Evolutionary conservation across 2,888 invertebrate genomes (phyloP), one percentile per base, ranked within the genome.

Genomic region (Tinea pellionella): DNA sequence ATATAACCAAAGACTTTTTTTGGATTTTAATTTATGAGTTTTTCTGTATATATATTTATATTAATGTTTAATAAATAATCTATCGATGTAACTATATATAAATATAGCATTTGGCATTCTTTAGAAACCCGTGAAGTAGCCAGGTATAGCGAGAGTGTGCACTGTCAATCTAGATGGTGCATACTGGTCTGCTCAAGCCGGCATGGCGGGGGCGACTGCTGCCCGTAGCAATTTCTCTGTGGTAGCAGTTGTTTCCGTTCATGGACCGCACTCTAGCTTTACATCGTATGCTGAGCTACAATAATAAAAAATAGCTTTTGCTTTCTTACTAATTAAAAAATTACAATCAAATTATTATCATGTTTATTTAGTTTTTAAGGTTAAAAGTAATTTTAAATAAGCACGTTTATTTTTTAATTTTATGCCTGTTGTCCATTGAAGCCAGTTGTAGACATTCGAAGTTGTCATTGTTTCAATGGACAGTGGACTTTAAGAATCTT

Each of bases 1-100:
- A 77, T 73, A 71, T 71, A 76, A 80, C 86, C 86, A 86, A 87
- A 86, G 85, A 85, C 71, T 74, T 69, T 53, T 65, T 80, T 80
- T 75, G 75, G 77, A 78, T 71, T 68, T 70, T 69, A 63, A 63
- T 63, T 63, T 67, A 37, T 65, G 68, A 62, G 62, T 59, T 61
- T 61, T 60, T 67, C 66, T 65, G 68, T 81, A 74, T 75, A 77
- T 68, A 77, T 79, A 63, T 63, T 43, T 62, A 61, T 37, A 37
- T 60, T 60, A 60, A 61, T 61, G n/a, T 59, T 60, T 61, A 37
- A 47, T 41, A 62, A 60, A 41, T 16, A n/a, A 51, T 30, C 43
- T 30, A 59, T 61, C 43, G 13, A 61, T 62, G 67, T 65, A 64
- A 63, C 64, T 62, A 67, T 66, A 69, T 66, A 53, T 60, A 61